Percentiles rank a stretch among this genome's conserved stretches.
These are phyloP conservation scores for Acanthosepion esculentum DNA, from an alignment of 2,888 invertebrate genomes.

Conservation along the genomic window DNA sequence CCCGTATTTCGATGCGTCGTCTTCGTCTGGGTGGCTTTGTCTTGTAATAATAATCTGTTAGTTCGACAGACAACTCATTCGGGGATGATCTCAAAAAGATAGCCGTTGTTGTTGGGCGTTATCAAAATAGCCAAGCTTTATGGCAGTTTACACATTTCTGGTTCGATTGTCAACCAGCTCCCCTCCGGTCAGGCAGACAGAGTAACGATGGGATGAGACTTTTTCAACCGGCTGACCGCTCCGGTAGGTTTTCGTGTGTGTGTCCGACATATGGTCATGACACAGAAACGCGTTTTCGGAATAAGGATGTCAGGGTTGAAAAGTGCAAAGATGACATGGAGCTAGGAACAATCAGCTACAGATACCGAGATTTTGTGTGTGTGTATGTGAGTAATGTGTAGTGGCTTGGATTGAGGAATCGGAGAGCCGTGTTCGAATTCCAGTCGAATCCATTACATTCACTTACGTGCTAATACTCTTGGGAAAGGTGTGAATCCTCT, in stretches of 20 bases:
- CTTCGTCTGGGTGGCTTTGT: not conserved
- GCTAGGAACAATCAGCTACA: too few relatives aligned
- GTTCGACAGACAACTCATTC: not conserved
- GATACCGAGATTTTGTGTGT: too few relatives aligned
- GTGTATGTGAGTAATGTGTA: too few relatives aligned
- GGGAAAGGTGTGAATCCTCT: too few relatives aligned
- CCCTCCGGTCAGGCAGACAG: not conserved
- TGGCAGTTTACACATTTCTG: slow-evolving; percentile 11
- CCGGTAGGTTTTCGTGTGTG: not conserved
- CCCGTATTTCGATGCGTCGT: not conserved
- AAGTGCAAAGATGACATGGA: not conserved
- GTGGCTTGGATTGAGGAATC: too few relatives aligned
- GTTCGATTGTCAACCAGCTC: slow-evolving; percentile 8
- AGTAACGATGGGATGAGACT: not conserved
- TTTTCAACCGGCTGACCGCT: not conserved
- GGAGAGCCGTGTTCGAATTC: too few relatives aligned
- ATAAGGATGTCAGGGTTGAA: not conserved
- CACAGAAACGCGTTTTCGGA: not conserved
- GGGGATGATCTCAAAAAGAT: not conserved
- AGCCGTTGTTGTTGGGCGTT: not conserved
- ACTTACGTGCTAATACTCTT: too few relatives aligned
- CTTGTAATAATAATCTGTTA: not conserved
- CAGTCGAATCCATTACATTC: too few relatives aligned
- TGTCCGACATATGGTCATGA: slow-evolving; percentile 15
- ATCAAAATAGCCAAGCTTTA: not conserved